These are phyloP conservation scores for Eleginops maclovinus DNA, from an alignment of 2,113 vertebrate genomes.

Conservation along the genomic window DNA sequence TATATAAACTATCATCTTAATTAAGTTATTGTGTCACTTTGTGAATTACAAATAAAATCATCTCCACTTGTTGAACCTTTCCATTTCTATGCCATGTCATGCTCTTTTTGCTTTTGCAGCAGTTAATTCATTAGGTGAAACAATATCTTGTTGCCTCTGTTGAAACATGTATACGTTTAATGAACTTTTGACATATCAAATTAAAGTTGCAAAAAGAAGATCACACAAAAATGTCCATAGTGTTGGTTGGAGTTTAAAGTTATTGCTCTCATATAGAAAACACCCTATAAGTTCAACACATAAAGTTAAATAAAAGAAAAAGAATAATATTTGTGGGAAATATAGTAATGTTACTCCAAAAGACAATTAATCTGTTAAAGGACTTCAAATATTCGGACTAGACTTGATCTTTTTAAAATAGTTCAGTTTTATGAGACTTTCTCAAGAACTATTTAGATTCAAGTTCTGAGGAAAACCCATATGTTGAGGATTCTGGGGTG, in stretches of 20 bases:
- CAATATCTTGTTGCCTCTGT: too few species aligned
- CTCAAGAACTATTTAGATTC: conserved; percentile 3
- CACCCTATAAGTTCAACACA: background rate
- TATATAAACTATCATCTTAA: background rate
- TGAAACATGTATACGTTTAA: background rate
- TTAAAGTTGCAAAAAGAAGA: background rate
- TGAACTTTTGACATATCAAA: background rate
- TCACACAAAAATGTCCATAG: background rate
- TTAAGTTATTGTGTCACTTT: background rate
- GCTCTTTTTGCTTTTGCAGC: background rate
- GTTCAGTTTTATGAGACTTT: background rate
- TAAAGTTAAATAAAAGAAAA: background rate
- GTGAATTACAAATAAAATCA: background rate
- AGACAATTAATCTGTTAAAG: background rate
- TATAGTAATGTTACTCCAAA: background rate
- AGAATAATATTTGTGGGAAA: background rate
- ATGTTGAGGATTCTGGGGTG: background rate
- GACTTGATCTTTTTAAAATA: conserved; percentile 11
- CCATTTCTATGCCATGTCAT: too few species aligned
- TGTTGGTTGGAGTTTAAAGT: background rate
- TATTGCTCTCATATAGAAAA: background rate
- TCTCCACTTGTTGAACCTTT: background rate
- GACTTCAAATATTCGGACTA: background rate
- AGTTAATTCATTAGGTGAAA: background rate
- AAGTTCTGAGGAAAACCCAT: background rate